Base-by-base conservation (phyloP, 2,888 invertebrate genomes). In the Cerceris rybyensis region DNA sequence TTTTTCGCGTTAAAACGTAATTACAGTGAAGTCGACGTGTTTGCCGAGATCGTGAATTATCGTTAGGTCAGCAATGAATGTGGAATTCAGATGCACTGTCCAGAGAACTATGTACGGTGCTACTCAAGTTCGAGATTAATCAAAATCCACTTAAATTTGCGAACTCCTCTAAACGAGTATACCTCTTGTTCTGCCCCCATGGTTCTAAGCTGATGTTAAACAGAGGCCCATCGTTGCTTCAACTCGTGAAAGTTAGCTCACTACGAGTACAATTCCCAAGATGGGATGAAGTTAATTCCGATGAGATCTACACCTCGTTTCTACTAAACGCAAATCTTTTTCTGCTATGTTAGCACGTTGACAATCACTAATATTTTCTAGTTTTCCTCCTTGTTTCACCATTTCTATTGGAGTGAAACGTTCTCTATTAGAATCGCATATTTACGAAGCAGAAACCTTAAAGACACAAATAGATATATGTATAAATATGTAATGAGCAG, bases 81-180 rank as follows among this genome's bases (percentile, higher is more conserved):
- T 80, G 80, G 75, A 58, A 84, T 84, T 84, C 82, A 73, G 82
- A 80, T 82, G 80, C 82, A 82, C 75, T 74, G 70, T 69, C 58
- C 64, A 68, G 72, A 28, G 28, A 75, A 78, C 71, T 68, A n/a
- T n/a, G n/a, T n/a, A 57, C 65, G 54, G 50, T 43, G 70, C 61
- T 66, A 80, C 50, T 82, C 80, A 80, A 82, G 78, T 80, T 81
- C 65, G 78, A 67, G 83, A 81, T 78, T 84, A 82, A 84, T 84
- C 78, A 84, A 82, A 84, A 84, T 69, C 78, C 79, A 81, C 84
- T 84, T 84, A 82, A 83, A 84, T 84, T 74, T 69, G 54, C 72
- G 58, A 84, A 84, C 84, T 84, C 75, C 75, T 65, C 70, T 76
- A 78, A 84, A 78, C 82, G 82, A 81, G 81, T 81, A 70, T 52